These are phyloP conservation scores for Cyclura pinguis DNA, from an alignment of 2,797 vertebrate species.

Conservation along the genomic window DNA sequence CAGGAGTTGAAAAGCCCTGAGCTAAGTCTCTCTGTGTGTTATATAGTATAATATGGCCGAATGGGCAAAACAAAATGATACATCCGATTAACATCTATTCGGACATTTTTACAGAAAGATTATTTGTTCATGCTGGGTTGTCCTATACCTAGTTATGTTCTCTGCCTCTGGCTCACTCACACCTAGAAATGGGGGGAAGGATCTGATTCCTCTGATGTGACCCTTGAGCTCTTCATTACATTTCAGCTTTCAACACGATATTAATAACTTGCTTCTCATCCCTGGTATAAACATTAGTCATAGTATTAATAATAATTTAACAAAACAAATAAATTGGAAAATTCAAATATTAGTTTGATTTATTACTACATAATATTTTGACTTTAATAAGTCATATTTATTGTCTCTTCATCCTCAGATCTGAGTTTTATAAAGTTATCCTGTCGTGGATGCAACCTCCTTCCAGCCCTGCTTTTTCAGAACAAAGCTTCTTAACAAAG, in stretches of 20 bases:
- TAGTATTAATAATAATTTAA: background rate
- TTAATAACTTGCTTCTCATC: background rate
- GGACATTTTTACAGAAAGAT: background rate
- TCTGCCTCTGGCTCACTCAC: background rate
- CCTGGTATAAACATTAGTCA: background rate
- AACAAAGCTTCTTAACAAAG: no score
- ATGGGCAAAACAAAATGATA: no score
- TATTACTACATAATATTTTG: background rate
- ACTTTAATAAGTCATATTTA: slow-evolving; percentile 1
- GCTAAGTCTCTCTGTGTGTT: no score
- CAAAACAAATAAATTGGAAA: background rate
- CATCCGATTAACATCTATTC: background rate
- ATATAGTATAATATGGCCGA: no score
- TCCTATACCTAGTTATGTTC: background rate
- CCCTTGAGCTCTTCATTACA: no score
- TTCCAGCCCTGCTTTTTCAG: no score
- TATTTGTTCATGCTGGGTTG: background rate
- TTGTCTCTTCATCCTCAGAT: background rate
- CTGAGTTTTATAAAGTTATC: background rate
- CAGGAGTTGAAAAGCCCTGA: no score
- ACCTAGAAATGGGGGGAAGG: background rate
- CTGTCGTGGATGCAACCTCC: no score
- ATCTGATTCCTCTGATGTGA: background rate
- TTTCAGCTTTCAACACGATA: background rate
- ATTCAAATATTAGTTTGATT: background rate